A percentile compares a stretch with the other conserved stretches of the same genome.
These are phyloP conservation scores for Perca schrenkii DNA, from an alignment of 2,113 vertebrate genomes.

Conservation along the genomic window DNA sequence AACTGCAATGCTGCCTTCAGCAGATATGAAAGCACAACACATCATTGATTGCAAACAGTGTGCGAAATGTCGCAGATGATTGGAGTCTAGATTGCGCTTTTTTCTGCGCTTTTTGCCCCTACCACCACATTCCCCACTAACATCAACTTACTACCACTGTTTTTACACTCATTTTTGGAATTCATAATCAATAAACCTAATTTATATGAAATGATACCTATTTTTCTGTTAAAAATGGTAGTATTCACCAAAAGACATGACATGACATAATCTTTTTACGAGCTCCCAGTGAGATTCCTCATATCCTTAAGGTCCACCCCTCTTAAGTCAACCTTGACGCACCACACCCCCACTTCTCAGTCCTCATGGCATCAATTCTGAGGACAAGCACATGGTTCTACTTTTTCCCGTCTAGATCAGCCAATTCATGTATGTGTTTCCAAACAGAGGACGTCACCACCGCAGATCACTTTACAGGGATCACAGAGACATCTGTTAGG, in stretches of 20 bases:
- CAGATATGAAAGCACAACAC: not conserved
- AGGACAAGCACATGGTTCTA: constrained; percentile 78
- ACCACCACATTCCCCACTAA: no score
- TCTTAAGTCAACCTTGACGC: not conserved
- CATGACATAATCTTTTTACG: not conserved
- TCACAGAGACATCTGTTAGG: constrained; percentile 87
- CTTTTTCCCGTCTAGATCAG: constrained; percentile 78
- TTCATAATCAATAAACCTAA: no score
- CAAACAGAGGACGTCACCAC: constrained; percentile 82
- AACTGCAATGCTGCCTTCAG: not conserved
- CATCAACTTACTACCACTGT: no score
- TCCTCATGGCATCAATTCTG: constrained; percentile 57
- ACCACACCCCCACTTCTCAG: not conserved
- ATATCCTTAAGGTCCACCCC: constrained; percentile 13
- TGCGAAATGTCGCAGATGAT: not conserved
- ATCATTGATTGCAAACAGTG: not conserved
- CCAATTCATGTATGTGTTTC: constrained; percentile 75
- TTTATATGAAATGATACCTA: no score
- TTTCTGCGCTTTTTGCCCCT: no score
- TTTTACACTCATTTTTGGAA: no score
- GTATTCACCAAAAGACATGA: not conserved
- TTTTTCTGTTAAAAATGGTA: not conserved
- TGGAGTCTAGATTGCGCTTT: no score
- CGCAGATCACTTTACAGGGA: constrained; percentile 86
- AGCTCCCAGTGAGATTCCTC: constrained; percentile 19